Percentiles rank a stretch among this genome's conserved stretches.
Evolutionary conservation across 2,888 invertebrate species (phyloP).

Genomic region (Drosophila pseudotalamancana): DNA sequence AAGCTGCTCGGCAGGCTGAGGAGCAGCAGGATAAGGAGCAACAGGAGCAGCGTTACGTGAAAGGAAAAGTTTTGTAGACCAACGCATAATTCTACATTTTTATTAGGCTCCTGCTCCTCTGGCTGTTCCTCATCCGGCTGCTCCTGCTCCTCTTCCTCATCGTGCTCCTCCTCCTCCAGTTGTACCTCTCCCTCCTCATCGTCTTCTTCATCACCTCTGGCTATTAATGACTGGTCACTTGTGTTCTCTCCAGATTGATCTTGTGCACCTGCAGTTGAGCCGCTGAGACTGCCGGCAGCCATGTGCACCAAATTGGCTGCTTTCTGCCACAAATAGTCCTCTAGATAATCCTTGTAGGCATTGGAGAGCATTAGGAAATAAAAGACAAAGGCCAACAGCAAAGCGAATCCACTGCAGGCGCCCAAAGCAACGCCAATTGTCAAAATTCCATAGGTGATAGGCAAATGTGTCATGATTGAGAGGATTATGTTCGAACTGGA

Average conservation of each 20-base stretch:
- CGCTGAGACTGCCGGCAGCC: neutral
- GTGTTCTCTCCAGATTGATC: neutral
- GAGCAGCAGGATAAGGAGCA: constrained; percentile 88
- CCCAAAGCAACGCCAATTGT: constrained; percentile 87
- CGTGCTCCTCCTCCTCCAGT: too few relatives aligned
- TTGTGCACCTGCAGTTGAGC: too few relatives aligned
- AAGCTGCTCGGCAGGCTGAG: constrained; percentile 90
- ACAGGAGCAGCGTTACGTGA: constrained; percentile 89
- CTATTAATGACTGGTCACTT: neutral
- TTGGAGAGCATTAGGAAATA: constrained; percentile 89
- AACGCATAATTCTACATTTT: constrained; percentile 46
- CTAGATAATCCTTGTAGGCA: constrained; percentile 89
- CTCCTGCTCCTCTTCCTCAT: neutral
- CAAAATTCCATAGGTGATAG: constrained; percentile 88
- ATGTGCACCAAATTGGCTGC: constrained; percentile 73
- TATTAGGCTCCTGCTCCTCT: too few relatives aligned
- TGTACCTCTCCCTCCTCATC: neutral
- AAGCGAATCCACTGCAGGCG: constrained; percentile 90
- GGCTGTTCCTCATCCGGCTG: neutral
- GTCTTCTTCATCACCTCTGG: constrained; percentile 9
- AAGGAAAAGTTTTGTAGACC: constrained; percentile 86
- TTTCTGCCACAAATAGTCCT: constrained; percentile 85
- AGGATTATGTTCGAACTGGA: constrained; percentile 85
- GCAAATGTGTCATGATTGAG: constrained; percentile 88
- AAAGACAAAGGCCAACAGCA: constrained; percentile 88